Evolutionary conservation across 2,888 invertebrate genomes (phyloP), one percentile per base, ranked within the genome.

Genomic region (Daptonema setosum): DNA sequence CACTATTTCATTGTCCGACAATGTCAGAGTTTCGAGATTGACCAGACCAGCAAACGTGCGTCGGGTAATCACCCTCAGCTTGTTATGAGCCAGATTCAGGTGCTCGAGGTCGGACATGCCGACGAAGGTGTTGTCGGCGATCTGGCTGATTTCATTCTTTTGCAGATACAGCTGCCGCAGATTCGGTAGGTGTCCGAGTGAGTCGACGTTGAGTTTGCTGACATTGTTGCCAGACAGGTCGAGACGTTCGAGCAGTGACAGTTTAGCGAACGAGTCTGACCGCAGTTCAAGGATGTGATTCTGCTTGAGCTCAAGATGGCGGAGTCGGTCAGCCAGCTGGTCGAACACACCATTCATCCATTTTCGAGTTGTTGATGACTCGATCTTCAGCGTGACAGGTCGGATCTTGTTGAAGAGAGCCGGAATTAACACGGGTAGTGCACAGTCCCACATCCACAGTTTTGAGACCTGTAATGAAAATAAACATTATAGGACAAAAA

Each of bases 51-150:
- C 66, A 8, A 72, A 58, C 41, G 66, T 62, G 28, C 60, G 14
- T 0, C 71, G 70, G 17, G 24, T 25, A 54, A 73, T 68, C 3
- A 61, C 61, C 17, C 64, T 61, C 58, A 73, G 67, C 47, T 63
- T 59, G 63, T 73, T 73, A 60, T 71, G 70, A 41, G 71, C 70
- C 56, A 68, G 53, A 57, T 71, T 70, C n/a, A 73, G 61, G 56
- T 69, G 69, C 28, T 60, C 56, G 24, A 72, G 62, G 28, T 65
- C 61, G 11, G 60, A 57, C 45, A 50, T 26, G 20, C 28, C 25
- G 26, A 3, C 57, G 60, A 71, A 70, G 5, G 72, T 57, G 2
- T 63, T 61, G 54, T 71, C 69, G 1, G 71, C 71, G 2, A 73
- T 62, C 11, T 58, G 58, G 20, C 62, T 62, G 22, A 73, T 60